Evolutionary conservation across 2,797 vertebrate species (phyloP).

Genomic region (Loriculus beryllinus): DNA sequence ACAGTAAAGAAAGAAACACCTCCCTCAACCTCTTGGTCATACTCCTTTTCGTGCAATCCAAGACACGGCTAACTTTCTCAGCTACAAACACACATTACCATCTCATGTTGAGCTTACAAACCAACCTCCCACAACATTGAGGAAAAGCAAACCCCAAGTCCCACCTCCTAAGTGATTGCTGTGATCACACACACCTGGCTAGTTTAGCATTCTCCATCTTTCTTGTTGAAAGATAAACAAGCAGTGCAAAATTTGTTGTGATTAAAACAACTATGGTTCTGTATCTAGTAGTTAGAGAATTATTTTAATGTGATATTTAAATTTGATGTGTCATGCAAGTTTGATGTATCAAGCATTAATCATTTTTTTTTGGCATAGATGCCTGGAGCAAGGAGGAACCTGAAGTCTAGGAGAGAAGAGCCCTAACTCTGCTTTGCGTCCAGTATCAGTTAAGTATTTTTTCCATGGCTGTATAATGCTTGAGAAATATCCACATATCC

Average conservation of each 20-base stretch:
- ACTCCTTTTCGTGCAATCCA: not conserved
- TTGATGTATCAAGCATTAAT: not conserved
- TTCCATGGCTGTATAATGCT: not conserved
- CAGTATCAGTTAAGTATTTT: not conserved
- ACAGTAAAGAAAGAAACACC: not conserved
- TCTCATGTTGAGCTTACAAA: not conserved
- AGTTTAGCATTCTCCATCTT: not conserved
- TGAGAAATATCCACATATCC: not conserved
- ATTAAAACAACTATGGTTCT: not conserved
- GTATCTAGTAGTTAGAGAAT: not conserved
- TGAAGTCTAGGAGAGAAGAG: not conserved
- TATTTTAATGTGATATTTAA: not conserved
- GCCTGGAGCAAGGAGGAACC: not conserved
- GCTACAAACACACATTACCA: not conserved
- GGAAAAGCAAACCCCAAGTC: not conserved
- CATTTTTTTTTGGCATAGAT: not conserved
- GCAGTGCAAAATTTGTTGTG: not conserved
- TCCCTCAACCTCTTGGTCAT: not conserved
- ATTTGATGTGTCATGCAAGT: not conserved
- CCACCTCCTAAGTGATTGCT: not conserved
- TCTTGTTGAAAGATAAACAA: not conserved
- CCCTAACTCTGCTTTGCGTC: not conserved
- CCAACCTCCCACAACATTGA: not conserved
- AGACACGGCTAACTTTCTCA: not conserved
- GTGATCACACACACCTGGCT: not conserved